Conservation (phyloP, 2,888 invertebrate genomes). For the Aelia acuminata region DNA sequence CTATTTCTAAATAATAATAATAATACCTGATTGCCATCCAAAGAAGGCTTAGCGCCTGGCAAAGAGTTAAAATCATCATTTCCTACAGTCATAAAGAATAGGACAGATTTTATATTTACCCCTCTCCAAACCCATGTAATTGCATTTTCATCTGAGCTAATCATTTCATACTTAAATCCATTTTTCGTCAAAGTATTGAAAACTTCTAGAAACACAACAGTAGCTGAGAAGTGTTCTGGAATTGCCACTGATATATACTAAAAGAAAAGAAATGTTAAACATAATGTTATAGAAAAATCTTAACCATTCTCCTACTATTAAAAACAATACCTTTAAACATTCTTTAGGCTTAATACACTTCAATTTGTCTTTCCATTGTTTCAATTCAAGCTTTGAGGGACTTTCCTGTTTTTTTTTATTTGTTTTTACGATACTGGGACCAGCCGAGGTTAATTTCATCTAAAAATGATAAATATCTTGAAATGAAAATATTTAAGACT, state of each 20-base stretch:
- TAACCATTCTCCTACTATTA: not conserved
- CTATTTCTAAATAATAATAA: too few relatives aligned
- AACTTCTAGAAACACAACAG: not conserved
- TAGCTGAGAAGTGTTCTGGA: not conserved
- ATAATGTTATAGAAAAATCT: not conserved
- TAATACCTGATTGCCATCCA: too few relatives aligned
- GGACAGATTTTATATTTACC: not conserved
- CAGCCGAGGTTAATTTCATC: not conserved
- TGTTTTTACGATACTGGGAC: not conserved
- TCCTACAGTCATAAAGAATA: too few relatives aligned
- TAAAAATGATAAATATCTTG: not conserved
- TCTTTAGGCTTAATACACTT: not conserved
- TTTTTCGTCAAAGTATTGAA: not conserved
- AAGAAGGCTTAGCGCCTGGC: too few relatives aligned
- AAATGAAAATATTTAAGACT: too few relatives aligned
- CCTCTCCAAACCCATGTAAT: conserved; percentile 13
- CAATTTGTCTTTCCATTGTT: not conserved
- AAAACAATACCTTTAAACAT: conserved; percentile 7
- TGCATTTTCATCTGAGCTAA: not conserved
- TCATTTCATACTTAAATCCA: not conserved
- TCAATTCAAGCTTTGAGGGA: not conserved
- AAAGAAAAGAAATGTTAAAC: conserved; percentile 20
- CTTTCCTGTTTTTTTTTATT: not conserved
- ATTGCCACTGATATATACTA: not conserved
- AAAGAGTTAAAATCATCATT: too few relatives aligned